These are phyloP conservation scores for Vidua macroura DNA, from an alignment of 2,113 vertebrate genomes.

Conservation along the genomic window DNA sequence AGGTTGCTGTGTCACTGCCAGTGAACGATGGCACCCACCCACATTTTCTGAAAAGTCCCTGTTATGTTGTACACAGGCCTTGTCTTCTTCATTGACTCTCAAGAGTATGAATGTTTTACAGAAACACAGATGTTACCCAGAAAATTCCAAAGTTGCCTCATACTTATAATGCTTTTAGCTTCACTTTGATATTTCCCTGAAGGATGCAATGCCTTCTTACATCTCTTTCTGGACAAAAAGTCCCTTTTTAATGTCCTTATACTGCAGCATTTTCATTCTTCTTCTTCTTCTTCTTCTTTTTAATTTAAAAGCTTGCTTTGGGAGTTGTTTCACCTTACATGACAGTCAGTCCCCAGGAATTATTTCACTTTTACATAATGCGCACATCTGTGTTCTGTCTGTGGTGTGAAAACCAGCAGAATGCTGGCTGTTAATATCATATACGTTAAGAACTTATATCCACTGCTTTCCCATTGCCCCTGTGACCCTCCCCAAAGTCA, in stretches of 20 bases:
- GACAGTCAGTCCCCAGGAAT: not conserved
- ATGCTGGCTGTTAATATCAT: not conserved
- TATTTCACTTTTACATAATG: not conserved
- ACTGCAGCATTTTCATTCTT: not conserved
- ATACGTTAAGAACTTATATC: not conserved
- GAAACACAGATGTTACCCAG: not conserved
- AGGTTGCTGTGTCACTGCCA: not conserved
- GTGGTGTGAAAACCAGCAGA: not conserved
- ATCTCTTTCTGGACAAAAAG: not conserved
- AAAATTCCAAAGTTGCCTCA: not conserved
- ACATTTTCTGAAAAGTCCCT: not conserved
- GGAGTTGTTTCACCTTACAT: not conserved
- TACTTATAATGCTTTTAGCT: not conserved
- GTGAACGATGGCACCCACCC: fast-evolving
- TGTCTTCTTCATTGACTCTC: not conserved
- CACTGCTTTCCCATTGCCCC: not conserved
- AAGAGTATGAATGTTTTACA: not conserved
- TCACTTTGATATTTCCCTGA: not conserved
- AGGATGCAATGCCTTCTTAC: not conserved
- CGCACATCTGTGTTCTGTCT: not conserved
- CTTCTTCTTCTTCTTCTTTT: not conserved
- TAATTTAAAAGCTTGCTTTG: not conserved
- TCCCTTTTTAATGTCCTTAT: not conserved
- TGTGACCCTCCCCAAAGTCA: not conserved
- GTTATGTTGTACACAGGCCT: not conserved